Evolutionary conservation across 2,888 invertebrate genomes (phyloP).

Genomic region (Dicranocentrus wangi): DNA sequence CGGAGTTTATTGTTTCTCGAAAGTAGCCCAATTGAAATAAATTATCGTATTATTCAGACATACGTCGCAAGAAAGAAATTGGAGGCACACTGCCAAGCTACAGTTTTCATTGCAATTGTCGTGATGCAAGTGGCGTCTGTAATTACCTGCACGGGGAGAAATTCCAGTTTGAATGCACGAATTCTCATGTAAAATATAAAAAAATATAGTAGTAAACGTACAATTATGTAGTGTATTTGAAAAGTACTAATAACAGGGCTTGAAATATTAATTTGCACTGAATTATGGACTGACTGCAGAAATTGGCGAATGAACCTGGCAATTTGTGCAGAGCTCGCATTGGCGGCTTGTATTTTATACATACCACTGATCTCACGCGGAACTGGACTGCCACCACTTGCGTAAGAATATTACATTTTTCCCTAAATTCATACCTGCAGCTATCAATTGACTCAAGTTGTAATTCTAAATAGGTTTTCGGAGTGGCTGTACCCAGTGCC

Average conservation of each 20-base stretch:
- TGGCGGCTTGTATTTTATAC: slow-evolving; percentile 64
- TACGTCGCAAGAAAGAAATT: slow-evolving; percentile 51
- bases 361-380: slow-evolving; percentile 53
- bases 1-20: background rate
- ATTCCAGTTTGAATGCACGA: slow-evolving; percentile 20
- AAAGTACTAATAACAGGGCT: too few species aligned
- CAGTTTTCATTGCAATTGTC: slow-evolving; percentile 67
- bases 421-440: background rate
- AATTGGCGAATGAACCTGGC: slow-evolving; percentile 64
- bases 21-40: background rate
- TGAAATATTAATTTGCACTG: too few species aligned
- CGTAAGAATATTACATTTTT: slow-evolving; percentile 45
- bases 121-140: slow-evolving; percentile 65
- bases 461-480: slow-evolving; percentile 70
- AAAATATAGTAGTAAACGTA: too few species aligned
- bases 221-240: too few species aligned
- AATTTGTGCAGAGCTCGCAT: slow-evolving; percentile 39
- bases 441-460: background rate
- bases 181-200: background rate
- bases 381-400: slow-evolving; percentile 55
- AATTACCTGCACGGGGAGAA: slow-evolving; percentile 62
- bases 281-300: too few species aligned
- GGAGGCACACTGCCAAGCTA: slow-evolving; percentile 61
- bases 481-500: slow-evolving; percentile 85
- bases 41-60: slow-evolving; percentile 14